These are phyloP conservation scores for Rotaria macrura DNA, from an alignment of 2,888 invertebrate species.

Conservation along the genomic window DNA sequence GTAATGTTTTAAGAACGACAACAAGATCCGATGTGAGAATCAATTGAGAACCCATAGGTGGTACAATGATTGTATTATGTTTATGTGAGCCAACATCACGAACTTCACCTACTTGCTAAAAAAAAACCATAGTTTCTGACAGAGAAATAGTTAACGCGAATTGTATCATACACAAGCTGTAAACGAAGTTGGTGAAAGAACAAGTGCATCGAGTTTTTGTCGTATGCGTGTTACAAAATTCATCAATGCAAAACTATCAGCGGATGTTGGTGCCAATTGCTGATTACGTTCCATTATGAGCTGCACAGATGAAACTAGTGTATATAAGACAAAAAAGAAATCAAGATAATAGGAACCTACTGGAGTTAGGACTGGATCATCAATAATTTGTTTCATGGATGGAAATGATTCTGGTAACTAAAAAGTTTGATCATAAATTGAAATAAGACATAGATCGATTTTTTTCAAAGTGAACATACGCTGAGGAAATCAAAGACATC, in stretches of 20 bases:
- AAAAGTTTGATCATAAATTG: not conserved
- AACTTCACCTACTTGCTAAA: conserved; percentile 82
- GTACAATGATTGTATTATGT: conserved; percentile 79
- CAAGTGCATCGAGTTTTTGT: conserved; percentile 78
- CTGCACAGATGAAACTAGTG: conserved; percentile 52
- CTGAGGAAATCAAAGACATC: conserved; percentile 21
- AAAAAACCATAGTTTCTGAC: not conserved
- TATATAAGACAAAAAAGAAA: no score
- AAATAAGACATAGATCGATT: not conserved
- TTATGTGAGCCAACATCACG: conserved; percentile 93
- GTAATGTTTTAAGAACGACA: conserved; percentile 85
- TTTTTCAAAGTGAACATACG: no score
- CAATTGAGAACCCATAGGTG: not conserved
- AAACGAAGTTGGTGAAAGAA: conserved; percentile 82
- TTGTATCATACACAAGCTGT: conserved; percentile 75
- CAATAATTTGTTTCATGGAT: not conserved
- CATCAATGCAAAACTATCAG: conserved; percentile 79
- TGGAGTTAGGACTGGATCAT: not conserved
- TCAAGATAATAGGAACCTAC: no score
- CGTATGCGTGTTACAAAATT: conserved; percentile 90
- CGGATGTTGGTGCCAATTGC: conserved; percentile 77
- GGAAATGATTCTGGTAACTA: not conserved
- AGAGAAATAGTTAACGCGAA: not conserved
- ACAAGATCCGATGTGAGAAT: conserved; percentile 69
- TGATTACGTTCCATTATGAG: conserved; percentile 79